phyloP scores from a whole-genome alignment of 2,113 vertebrate genomes.

The Tauraco erythrolophus region DNA sequence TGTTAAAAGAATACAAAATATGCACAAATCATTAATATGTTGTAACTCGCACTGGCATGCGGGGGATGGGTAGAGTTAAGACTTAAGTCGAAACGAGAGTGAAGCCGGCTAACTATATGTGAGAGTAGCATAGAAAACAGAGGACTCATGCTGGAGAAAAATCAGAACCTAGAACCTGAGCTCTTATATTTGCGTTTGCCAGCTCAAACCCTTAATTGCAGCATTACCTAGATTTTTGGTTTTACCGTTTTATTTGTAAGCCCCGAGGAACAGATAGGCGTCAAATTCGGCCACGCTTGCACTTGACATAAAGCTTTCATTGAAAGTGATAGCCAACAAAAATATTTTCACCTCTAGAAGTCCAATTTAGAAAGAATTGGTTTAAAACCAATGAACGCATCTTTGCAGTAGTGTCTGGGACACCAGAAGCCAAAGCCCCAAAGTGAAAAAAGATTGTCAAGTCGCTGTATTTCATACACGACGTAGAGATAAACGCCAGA shows the following conservation, averaged over 20 bases:
- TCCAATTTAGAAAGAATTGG: not conserved
- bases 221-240: not conserved
- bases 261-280: not conserved
- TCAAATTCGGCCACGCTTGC: not conserved
- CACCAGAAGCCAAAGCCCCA: not conserved
- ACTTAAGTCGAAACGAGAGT: rapidly evolving
- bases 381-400: not conserved
- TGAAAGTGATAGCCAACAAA: not conserved
- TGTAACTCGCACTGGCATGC: not conserved
- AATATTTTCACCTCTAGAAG: not conserved
- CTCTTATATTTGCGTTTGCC: not conserved
- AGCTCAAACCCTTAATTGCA: not conserved
- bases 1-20: not conserved
- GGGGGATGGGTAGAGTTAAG: not conserved
- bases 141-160: not conserved
- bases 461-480: not conserved
- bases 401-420: not conserved
- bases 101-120: not conserved
- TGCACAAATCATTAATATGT: not conserved
- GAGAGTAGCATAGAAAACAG: not conserved
- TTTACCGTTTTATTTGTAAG: not conserved
- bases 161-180: not conserved
- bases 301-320: not conserved
- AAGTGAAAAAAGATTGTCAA: not conserved
- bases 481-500: not conserved